Evolutionary conservation across 2,888 invertebrate species (phyloP).

Genomic region (Acheta domesticus): DNA sequence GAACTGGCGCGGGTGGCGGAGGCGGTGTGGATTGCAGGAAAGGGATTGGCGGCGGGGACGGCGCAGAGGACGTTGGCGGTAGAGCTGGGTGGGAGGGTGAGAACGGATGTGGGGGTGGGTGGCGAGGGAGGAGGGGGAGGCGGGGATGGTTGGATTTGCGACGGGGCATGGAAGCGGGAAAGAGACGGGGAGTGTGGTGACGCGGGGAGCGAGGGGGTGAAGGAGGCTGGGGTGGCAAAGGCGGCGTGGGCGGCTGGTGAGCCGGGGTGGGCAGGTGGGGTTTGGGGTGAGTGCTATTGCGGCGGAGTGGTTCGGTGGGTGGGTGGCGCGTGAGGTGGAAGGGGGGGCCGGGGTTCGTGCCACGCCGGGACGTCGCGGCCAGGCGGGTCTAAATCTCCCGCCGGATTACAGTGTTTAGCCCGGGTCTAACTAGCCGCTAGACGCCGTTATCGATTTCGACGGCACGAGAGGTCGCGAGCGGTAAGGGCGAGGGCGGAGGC

Average conservation of each 20-base stretch:
- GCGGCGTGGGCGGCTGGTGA: background rate
- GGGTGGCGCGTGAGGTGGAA: background rate
- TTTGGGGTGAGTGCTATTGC: background rate
- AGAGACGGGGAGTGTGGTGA: background rate
- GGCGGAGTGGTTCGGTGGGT: background rate
- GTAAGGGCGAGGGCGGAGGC: no score
- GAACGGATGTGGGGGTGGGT: background rate
- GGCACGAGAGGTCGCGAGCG: background rate
- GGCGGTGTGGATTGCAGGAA: no score
- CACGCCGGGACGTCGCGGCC: background rate
- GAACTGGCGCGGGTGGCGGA: no score
- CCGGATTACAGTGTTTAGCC: slow-evolving; percentile 18
- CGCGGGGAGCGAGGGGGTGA: background rate
- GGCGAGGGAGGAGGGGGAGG: background rate
- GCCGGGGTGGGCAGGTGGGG: background rate
- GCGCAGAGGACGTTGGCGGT: no score
- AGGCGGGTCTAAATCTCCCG: background rate
- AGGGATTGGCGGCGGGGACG: no score
- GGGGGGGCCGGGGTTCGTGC: background rate
- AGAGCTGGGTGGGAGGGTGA: no score
- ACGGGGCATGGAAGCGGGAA: background rate
- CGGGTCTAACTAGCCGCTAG: slow-evolving; percentile 9
- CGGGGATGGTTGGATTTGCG: background rate
- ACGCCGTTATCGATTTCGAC: background rate
- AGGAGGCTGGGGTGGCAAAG: background rate